Conservation (phyloP, 2,113 vertebrate genomes). For the Sander vitreus region DNA sequence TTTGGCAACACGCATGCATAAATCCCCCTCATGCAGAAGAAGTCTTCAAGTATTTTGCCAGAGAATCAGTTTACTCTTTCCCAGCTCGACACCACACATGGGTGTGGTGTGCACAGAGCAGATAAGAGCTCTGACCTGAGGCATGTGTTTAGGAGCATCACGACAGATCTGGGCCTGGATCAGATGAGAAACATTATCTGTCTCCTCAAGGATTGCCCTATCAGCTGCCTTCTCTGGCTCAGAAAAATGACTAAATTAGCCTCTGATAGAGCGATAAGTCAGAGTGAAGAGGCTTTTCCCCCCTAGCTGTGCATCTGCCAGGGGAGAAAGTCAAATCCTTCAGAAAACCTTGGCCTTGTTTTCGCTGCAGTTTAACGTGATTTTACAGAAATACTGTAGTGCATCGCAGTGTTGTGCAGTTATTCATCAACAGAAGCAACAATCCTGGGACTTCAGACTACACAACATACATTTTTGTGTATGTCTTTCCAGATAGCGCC, state of each 20-base stretch:
- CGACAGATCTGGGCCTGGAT: constrained; percentile 46
- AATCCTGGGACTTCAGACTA: neutral
- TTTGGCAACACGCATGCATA: neutral
- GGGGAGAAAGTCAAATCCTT: neutral
- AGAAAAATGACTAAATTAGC: constrained; percentile 49
- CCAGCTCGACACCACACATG: constrained; percentile 13
- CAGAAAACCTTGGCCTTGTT: constrained; percentile 18
- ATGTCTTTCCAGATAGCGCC: neutral
- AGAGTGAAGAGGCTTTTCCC: neutral
- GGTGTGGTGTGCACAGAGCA: constrained; percentile 6
- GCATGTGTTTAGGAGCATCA: constrained; percentile 13
- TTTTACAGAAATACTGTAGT: neutral
- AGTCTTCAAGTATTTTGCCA: neutral
- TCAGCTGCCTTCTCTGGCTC: constrained; percentile 46
- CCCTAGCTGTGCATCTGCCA: neutral
- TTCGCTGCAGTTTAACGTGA: neutral
- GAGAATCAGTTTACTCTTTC: constrained; percentile 17
- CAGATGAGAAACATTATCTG: constrained; percentile 33
- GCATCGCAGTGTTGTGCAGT: neutral
- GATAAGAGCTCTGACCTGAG: constrained; percentile 47
- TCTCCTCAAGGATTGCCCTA: constrained; percentile 32
- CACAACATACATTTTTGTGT: neutral
- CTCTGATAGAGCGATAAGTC: constrained; percentile 44
- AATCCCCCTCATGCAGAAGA: neutral
- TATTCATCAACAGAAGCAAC: neutral